Evolutionary conservation across 37 sponge, comb jelly and placozoan genomes (phyloP), one percentile per base, ranked within the genome.

Genomic region (Sycon ciliatum): DNA sequence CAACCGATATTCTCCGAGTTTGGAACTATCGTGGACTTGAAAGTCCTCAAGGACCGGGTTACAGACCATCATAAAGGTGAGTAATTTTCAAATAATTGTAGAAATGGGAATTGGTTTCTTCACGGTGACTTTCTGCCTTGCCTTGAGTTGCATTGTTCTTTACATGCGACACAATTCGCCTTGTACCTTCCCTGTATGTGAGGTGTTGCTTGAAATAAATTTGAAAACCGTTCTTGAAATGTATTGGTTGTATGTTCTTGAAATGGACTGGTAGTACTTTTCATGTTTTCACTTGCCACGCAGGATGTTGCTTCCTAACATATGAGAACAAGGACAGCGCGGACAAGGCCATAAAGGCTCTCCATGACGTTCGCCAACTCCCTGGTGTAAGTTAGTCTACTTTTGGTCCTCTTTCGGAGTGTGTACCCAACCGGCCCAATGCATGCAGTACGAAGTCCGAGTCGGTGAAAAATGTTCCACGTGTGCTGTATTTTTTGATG

Each of bases 301-400:
- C 68, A 91, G 93, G 93, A 3, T 92, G 93, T 73, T 85, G 85
- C 9, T 92, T 92, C 75, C 76, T 87, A 38, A 92, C 88, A 31
- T 92, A 67, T 40, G 31, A 27, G n/a, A 56, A 36, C 7, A 54
- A 86, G 1, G 79, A 92, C 16, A 57, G 88, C 24, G 88, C 93
- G 33, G 66, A 84, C 32, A 80, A 87, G 22, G 88, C 88, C 13
- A 80, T 81, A 76, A 72, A 82, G 67, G 71, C 57, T 4, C 81
- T 92, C 22, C 93, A 92, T 71, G 85, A 80, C 7, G 80, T 74
- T 68, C 84, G 71, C 56, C 82, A 80, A 32, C 67, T 92, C 27
- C 93, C 88, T 13, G 88, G 86, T 32, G 93, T 92, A 55, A 85
- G 93, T 82, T 23, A 65, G 32, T 60, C 63, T 11, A 11, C 63